Base-by-base conservation (phyloP, 2,797 vertebrate genomes). In the Phyllotis vaccarum region DNA sequence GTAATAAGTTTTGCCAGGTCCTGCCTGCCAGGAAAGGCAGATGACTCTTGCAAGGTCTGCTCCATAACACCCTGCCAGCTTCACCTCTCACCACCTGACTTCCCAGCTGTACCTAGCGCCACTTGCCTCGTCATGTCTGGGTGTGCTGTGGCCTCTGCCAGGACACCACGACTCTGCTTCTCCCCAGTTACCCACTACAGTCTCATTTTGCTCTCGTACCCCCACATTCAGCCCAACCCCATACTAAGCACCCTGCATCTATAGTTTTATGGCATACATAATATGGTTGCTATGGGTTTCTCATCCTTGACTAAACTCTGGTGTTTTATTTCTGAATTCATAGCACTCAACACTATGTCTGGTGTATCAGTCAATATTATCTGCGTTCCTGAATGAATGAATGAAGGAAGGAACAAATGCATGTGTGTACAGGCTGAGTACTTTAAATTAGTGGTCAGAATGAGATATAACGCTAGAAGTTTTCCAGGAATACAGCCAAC, bases 271-370 rank as follows among this genome's bases (percentile, higher is more conserved):
- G 24, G 76, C 27, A 80, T 1, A 4, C 9, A 52, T 27, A 43
- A 17, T 40, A 49, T 5, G 9, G 13, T 64, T 83, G 46, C 74
- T 82, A 2, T 46, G 17, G 37, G 75, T 78, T 74, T 76, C 90
- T 81, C 21, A 62, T 21, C 49, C 10, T 49, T 56, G 58, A 90
- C 49, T 49, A 60, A 22, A 83, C 19, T 22, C 22, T 24, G 43
- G 16, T 58, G 43, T 79, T 92, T 90, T 21, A 37, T 83, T 86
- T 94, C 56, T 90, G 40, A 93, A 91, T 66, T 58, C n/a, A 24
- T 17, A 85, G 12, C 60, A 8, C 43, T 85, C 46, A 5, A n/a
- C 24, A 19, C 68, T 37, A 60, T 43, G 52, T 52, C 27, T 79
- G 13, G 14, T 31, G 34, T 66, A 40, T 62, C 72, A 58, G 0